Conservation (phyloP, 64 coral and sea anemone genomes). For the Catalaphyllia jardinei region DNA sequence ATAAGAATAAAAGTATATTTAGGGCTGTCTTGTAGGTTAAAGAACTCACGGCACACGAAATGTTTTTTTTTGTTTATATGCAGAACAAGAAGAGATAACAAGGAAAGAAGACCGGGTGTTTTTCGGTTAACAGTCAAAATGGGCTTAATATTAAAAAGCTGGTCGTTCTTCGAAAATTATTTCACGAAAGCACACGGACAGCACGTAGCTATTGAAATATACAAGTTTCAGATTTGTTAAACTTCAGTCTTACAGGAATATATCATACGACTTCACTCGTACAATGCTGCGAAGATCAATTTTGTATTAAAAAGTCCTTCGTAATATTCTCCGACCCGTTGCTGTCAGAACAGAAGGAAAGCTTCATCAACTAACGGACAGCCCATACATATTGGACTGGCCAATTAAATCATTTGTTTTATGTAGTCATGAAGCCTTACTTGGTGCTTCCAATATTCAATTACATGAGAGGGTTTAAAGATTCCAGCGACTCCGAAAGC, state of each 20-base stretch:
- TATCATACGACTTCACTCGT: no score
- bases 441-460: background rate
- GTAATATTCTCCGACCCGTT: background rate
- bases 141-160: no score
- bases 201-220: background rate
- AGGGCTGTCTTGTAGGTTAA: background rate
- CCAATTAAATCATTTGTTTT: background rate
- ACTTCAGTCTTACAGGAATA: background rate
- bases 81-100: no score
- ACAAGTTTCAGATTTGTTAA: background rate
- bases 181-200: background rate
- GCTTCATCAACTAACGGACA: background rate
- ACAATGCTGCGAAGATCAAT: background rate
- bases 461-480: background rate
- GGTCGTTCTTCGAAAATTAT: no score
- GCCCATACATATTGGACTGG: no score
- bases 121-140: no score
- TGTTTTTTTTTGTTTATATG: no score
- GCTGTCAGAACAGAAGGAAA: background rate
- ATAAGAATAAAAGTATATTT: background rate
- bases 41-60: no score
- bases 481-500: background rate
- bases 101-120: no score
- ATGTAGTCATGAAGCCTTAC: background rate
- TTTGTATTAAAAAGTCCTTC: background rate